A percentile compares a stretch with the other conserved stretches of the same genome.
Conservation (phyloP, 1,140 invertebrate species). For the Aphaenogaster floridana region DNA sequence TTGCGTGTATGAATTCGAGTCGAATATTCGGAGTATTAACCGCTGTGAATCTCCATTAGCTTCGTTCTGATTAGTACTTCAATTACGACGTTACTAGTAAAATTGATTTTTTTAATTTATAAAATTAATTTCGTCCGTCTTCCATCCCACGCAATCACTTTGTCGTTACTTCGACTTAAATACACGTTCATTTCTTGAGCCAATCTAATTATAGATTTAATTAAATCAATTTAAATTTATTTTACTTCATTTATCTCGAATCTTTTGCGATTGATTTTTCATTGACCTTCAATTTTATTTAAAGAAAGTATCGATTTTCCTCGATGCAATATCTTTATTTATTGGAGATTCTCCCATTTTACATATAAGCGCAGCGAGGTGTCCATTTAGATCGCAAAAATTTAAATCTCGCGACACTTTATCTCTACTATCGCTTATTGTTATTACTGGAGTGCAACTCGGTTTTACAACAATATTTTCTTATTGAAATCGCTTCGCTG, state of each 20-base stretch:
- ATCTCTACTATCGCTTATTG: constrained; percentile 43
- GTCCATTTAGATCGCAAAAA: constrained; percentile 52
- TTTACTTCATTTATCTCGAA: neutral
- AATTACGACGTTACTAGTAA: neutral
- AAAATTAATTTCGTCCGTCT: constrained; percentile 17
- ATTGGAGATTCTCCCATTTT: neutral
- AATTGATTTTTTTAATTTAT: constrained; percentile 16
- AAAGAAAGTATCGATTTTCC: neutral
- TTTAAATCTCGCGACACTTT: constrained; percentile 30
- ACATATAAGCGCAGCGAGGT: constrained; percentile 9
- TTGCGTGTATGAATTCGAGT: neutral
- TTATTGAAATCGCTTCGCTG: constrained; percentile 55
- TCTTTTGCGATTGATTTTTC: neutral
- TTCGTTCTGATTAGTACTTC: neutral
- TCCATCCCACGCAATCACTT: neutral
- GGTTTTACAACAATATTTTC: constrained; percentile 59
- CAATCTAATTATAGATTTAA: neutral
- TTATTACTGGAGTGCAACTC: constrained; percentile 39
- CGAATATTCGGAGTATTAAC: neutral
- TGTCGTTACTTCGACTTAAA: neutral
- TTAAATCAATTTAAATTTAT: constrained; percentile 1
- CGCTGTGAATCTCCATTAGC: neutral
- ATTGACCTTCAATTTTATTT: neutral
- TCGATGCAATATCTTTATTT: neutral
- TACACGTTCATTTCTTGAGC: neutral